Conservation (phyloP, 2,888 invertebrate genomes). For the Seira sanloemensis region DNA sequence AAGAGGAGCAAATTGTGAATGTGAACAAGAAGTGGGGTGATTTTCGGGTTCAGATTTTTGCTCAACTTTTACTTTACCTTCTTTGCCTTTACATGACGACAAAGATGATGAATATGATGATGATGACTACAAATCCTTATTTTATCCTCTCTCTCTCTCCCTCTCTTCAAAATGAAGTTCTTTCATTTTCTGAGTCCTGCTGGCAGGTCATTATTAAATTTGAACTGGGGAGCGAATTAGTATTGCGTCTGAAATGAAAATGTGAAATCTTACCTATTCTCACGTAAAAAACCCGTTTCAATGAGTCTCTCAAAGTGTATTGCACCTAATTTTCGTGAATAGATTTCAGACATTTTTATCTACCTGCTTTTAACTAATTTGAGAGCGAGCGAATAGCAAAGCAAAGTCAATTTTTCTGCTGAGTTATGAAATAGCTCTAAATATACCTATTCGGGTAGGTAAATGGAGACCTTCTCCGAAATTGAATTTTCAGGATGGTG, state of each 20-base stretch:
- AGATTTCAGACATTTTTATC: background rate
- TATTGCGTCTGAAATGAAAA: background rate
- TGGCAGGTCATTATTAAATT: constrained; percentile 49
- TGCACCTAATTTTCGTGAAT: constrained; percentile 1
- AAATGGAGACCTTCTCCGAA: background rate
- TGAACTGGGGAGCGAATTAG: constrained; percentile 42
- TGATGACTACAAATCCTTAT: constrained; percentile 17
- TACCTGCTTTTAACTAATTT: background rate
- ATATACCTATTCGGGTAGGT: background rate
- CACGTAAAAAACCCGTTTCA: background rate
- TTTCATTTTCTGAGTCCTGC: constrained; percentile 10
- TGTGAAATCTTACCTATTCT: background rate
- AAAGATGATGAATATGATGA: constrained; percentile 33
- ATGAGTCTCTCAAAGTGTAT: background rate
- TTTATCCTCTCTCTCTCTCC: constrained; percentile 6
- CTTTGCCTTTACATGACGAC: constrained; percentile 46
- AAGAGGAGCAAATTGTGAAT: background rate
- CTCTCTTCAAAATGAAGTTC: too few relatives aligned
- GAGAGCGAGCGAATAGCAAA: background rate
- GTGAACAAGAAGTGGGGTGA: background rate
- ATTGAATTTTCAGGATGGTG: background rate
- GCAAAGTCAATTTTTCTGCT: background rate
- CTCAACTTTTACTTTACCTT: constrained; percentile 50
- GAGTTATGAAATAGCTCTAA: constrained; percentile 1
- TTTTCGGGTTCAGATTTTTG: constrained; percentile 11